Conservation (phyloP, 2,888 invertebrate species). For the Polia nebulosa region DNA sequence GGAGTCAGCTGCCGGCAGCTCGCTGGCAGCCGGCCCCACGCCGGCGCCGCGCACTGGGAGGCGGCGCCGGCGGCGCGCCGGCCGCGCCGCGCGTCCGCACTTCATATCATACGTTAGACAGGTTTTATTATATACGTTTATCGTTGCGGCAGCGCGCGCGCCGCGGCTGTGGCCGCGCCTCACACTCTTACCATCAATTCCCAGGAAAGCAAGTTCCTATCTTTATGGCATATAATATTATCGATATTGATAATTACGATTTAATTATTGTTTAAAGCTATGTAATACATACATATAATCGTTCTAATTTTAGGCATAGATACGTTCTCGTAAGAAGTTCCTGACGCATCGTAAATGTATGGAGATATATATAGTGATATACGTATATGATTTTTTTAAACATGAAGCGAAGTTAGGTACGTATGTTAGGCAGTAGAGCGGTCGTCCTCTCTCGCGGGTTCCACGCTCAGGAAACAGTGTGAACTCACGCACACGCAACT, state of each 20-base stretch:
- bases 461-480: slow-evolving; percentile 70
- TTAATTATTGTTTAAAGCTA: slow-evolving; percentile 92
- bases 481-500: slow-evolving; percentile 65
- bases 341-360: slow-evolving; percentile 91
- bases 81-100: slow-evolving; percentile 83
- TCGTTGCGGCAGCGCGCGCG: slow-evolving; percentile 85
- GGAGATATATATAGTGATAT: slow-evolving; percentile 91
- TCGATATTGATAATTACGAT: slow-evolving; percentile 92
- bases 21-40: slow-evolving; percentile 76
- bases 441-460: slow-evolving; percentile 88
- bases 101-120: slow-evolving; percentile 91
- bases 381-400: slow-evolving; percentile 91
- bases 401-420: slow-evolving; percentile 90
- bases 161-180: slow-evolving; percentile 87
- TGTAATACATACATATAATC: slow-evolving; percentile 92
- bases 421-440: slow-evolving; percentile 91
- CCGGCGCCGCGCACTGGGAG: slow-evolving; percentile 89
- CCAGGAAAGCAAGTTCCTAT: slow-evolving; percentile 92
- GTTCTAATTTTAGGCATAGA: slow-evolving; percentile 91
- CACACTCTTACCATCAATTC: slow-evolving; percentile 88
- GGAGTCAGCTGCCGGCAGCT: slow-evolving; percentile 79
- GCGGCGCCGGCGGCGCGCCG: slow-evolving; percentile 87
- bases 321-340: slow-evolving; percentile 92
- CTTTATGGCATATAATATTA: slow-evolving; percentile 92
- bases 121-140: slow-evolving; percentile 90